Evolutionary conservation across 2,888 invertebrate genomes (phyloP), one percentile per base, ranked within the genome.

Genomic region (Fabriciana adippe): DNA sequence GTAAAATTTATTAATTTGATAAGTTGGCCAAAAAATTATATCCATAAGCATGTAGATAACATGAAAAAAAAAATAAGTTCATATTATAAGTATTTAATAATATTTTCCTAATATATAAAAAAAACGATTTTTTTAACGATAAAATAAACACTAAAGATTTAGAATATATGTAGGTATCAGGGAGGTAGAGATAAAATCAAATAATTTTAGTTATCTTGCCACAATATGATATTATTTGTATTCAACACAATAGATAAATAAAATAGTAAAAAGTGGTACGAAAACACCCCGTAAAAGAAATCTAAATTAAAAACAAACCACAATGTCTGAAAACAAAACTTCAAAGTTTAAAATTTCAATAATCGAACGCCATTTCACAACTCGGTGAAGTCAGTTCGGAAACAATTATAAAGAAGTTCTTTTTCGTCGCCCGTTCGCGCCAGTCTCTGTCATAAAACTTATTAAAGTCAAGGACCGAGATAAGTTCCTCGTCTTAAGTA

Each of bases 391-490:
- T 76, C 83, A 84, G 84, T 88, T 84, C 80, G 84, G 87, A 92
- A 92, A 92, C 92, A 92, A 92, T 92, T 91, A 92, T 89, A 87
- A 90, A 89, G 89, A 92, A 91, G 90, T 91, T 90, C 85, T 85
- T 87, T 88, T 87, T 85, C 84, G 83, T 81, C 85, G 85, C 84
- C 84, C 86, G 88, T 90, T 89, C 88, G 83, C 90, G 86, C 86
- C 90, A 87, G 90, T 90, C 90, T 90, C 91, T 89, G 90, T 92
- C 91, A 90, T 91, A 90, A 92, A 92, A 92, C 91, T 92, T 92
- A 92, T 92, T 92, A 91, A 92, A 92, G 92, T 92, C 92, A 92
- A 92, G 91, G 90, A 92, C 92, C 89, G 89, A 91, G 92, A 90
- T 91, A 92, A 91, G 89, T 91, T 92, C 85, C 85, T 84, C 89